These are phyloP conservation scores for Lerista edwardsae DNA, from an alignment of 2,797 vertebrate species.

Conservation along the genomic window DNA sequence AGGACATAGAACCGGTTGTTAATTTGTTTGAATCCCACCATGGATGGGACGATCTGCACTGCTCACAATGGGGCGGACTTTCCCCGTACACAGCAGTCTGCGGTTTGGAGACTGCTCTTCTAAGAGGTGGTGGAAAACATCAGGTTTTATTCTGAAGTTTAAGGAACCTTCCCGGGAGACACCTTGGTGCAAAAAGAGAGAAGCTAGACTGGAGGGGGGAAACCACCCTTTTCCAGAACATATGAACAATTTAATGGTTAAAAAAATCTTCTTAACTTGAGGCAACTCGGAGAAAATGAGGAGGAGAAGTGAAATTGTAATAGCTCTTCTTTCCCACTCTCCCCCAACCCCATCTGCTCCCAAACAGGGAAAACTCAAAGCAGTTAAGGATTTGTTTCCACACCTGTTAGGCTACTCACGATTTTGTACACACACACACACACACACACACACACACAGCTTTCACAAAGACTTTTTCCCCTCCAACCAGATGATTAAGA, in stretches of 20 bases:
- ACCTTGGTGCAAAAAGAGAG: background rate
- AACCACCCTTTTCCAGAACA: conserved; percentile 22
- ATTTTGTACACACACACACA: conserved; percentile 38
- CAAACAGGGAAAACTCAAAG: conserved; percentile 59
- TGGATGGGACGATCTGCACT: too few relatives aligned
- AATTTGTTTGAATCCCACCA: too few relatives aligned
- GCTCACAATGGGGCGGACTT: too few relatives aligned
- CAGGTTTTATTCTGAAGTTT: background rate
- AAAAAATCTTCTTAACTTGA: conserved; percentile 40
- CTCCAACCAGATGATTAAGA: conserved; percentile 68
- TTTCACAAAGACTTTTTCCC: background rate
- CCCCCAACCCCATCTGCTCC: conserved; percentile 61
- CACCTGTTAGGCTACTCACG: conserved; percentile 72
- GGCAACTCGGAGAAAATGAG: conserved; percentile 33
- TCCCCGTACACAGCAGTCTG: too few relatives aligned
- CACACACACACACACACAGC: conserved; percentile 6
- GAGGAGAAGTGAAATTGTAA: conserved; percentile 34
- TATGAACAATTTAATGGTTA: conserved; percentile 18
- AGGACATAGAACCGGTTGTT: too few relatives aligned
- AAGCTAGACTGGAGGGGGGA: background rate
- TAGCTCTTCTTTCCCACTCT: conserved; percentile 34
- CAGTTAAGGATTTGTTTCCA: conserved; percentile 65
- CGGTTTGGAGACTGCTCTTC: too few relatives aligned
- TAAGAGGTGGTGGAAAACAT: background rate
- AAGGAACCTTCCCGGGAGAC: rapidly evolving